Evolutionary conservation across 35 echinoderm and acorn worm genomes (phyloP), one percentile per base, ranked within the genome.

Genomic region (Stichopus chloronotus): DNA sequence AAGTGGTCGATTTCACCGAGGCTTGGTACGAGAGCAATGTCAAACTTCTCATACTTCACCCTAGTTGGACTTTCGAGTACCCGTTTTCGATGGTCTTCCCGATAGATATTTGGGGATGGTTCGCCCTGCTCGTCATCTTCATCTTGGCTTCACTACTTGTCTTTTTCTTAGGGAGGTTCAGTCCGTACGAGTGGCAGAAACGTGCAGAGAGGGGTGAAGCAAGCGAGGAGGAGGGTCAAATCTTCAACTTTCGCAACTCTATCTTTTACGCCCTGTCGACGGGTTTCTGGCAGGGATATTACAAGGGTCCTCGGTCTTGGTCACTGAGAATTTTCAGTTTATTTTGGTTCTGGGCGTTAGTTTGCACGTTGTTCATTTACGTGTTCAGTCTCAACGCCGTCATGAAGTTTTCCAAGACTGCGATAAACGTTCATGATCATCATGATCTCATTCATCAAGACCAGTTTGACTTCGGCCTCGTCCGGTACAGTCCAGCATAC

Each of bases 401-500:
- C 91, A 80, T 98, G 43, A 90, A 80, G 19, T 90, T 95, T 25
- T 90, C 78, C 30, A 98, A 96, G 86, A 87, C 79, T 6, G 87
- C 87, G 16, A 57, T 92, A 11, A 78, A 78, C 12, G 86, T 96
- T 20, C 81, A 72, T 14, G 92, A 84, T 68, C 72, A 92, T 13
- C 13, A 78, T 19, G 93, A 98, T 63, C 88, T 96, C 4, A 79
- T 94, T 4, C 88, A 94, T 52, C 94, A 95, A 63, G 95, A 96
- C 24, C 90, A 94, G 13, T 88, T 92, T 63, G 59, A 93, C 5
- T 96, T 93, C 88, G 97, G 97, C 7, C 78, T 94, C 17, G 94
- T 98, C 7, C 87, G 91, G 7, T 68, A 96, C 53, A 93, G 95
- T 81, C 93, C 97, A 56, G 96, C 97, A 13, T 93, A 93, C 78